Conservation (phyloP, 1,140 invertebrate species). For the Ridgeia piscesae region DNA sequence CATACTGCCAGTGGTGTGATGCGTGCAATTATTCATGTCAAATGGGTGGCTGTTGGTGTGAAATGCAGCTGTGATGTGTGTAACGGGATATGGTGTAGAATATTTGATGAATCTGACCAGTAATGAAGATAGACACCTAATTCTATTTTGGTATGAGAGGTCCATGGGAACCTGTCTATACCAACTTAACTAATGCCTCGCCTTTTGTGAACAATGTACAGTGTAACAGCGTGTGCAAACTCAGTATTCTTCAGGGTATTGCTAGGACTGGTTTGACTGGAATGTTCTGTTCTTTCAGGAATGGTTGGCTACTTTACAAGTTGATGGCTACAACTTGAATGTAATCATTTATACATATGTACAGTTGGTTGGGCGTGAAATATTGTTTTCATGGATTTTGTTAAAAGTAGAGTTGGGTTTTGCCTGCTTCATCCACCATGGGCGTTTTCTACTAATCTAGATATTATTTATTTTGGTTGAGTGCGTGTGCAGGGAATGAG, state of each 20-base stretch:
- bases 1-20: too few relatives aligned
- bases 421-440: not conserved
- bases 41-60: too few relatives aligned
- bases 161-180: too few relatives aligned
- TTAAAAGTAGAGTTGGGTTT: not conserved
- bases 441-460: not conserved
- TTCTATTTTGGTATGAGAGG: too few relatives aligned
- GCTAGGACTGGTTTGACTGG: not conserved
- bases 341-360: not conserved
- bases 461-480: not conserved
- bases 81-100: too few relatives aligned
- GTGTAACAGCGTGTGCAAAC: not conserved
- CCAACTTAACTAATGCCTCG: too few relatives aligned
- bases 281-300: not conserved
- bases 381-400: not conserved
- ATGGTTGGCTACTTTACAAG: not conserved
- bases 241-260: not conserved
- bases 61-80: too few relatives aligned
- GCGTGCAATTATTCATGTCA: too few relatives aligned
- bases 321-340: not conserved
- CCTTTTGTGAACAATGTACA: too few relatives aligned
- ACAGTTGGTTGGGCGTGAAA: not conserved
- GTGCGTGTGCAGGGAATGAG: not conserved
- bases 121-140: too few relatives aligned
- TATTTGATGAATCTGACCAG: too few relatives aligned